Percentiles rank a stretch among this genome's conserved stretches.
Evolutionary conservation across 1,140 invertebrate genomes (phyloP).

Genomic region (Portunus trituberculatus): DNA sequence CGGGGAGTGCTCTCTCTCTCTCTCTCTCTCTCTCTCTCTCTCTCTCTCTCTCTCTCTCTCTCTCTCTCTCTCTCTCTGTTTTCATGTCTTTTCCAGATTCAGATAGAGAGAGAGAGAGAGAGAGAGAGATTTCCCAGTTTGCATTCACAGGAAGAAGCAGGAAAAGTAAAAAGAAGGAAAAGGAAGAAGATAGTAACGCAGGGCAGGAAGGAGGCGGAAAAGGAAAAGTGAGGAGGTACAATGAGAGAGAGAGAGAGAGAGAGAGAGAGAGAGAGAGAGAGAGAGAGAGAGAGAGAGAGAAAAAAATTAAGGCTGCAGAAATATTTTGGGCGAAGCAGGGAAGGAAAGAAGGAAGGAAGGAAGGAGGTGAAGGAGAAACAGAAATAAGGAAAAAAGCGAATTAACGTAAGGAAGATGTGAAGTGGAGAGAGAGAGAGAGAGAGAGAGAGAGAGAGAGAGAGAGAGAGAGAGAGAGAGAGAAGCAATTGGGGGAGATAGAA

Average conservation of each 20-base stretch:
- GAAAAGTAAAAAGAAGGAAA: not conserved
- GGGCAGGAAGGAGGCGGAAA: not conserved
- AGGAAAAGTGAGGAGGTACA: not conserved
- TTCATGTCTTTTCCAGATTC: not conserved
- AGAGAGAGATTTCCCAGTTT: not conserved
- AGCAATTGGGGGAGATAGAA: not conserved
- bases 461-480: constrained; percentile 34
- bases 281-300: not conserved
- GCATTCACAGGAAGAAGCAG: not conserved
- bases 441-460: not conserved
- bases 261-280: constrained; percentile 32
- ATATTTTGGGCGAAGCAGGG: not conserved
- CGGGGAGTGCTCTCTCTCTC: not conserved
- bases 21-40: constrained; percentile 33
- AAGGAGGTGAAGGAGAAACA: not conserved
- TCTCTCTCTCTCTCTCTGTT: constrained; percentile 49
- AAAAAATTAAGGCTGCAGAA: not conserved
- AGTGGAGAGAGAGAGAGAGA: not conserved
- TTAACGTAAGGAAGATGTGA: not conserved
- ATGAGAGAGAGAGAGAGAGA: constrained; percentile 39
- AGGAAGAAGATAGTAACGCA: not conserved
- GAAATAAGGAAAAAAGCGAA: not conserved
- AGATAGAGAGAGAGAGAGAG: not conserved
- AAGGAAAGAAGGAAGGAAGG: not conserved
- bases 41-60: constrained; percentile 49